These are phyloP conservation scores for Cinclus mexicanus DNA, from an alignment of 2,113 vertebrate species.

Conservation along the genomic window DNA sequence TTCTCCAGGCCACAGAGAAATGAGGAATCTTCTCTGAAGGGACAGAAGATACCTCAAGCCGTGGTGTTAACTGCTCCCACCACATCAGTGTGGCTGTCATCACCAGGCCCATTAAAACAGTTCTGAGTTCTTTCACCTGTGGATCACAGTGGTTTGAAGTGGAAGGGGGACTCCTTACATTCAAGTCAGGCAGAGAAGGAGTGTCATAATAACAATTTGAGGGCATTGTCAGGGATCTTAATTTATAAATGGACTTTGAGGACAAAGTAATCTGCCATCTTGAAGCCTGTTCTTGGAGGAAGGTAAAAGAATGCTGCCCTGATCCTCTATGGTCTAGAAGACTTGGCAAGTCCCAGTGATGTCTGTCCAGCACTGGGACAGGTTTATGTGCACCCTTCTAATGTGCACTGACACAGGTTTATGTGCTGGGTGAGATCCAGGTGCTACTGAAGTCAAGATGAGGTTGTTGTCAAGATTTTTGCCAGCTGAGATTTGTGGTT, in stretches of 20 bases:
- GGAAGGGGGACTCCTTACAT: neutral
- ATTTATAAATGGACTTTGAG: neutral
- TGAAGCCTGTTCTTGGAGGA: neutral
- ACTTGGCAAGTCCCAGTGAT: neutral
- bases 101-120: neutral
- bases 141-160: neutral
- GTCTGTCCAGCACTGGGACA: neutral
- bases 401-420: neutral
- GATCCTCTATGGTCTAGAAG: neutral
- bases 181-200: neutral
- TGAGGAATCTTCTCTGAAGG: neutral
- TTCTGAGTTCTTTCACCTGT: neutral
- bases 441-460: conserved; percentile 15
- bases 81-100: neutral
- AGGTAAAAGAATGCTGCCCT: neutral
- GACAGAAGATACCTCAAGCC: neutral
- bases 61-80: neutral
- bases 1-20: neutral
- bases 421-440: conserved; percentile 12
- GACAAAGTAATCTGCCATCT: neutral
- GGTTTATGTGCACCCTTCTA: neutral
- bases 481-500: conserved; percentile 35
- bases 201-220: neutral
- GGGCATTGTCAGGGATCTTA: neutral
- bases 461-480: conserved; percentile 14